These are phyloP conservation scores for Borostomias antarcticus DNA, from an alignment of 2,797 vertebrate species.

Conservation along the genomic window DNA sequence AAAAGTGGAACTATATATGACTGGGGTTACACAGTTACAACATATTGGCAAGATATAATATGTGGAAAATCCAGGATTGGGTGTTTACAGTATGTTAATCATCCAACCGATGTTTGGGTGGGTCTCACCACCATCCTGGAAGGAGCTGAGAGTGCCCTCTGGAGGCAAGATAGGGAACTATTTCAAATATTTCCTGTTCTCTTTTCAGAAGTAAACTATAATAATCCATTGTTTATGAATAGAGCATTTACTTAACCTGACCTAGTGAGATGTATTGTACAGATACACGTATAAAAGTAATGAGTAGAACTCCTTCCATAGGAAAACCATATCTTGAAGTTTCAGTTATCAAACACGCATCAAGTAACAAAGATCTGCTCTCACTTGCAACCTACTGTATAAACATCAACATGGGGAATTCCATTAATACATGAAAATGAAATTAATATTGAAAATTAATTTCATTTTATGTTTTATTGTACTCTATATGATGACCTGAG, in stretches of 20 bases:
- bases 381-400: too few relatives aligned
- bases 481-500: too few relatives aligned
- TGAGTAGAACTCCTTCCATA: too few relatives aligned
- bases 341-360: too few relatives aligned
- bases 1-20: neutral
- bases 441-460: too few relatives aligned
- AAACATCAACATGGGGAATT: too few relatives aligned
- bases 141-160: conserved; percentile 59
- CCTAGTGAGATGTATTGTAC: too few relatives aligned
- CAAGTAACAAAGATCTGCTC: too few relatives aligned
- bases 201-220: neutral
- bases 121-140: conserved; percentile 31
- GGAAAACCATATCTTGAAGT: neutral
- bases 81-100: conserved; percentile 44
- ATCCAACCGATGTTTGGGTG: conserved; percentile 31
- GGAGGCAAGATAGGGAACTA: conserved; percentile 31
- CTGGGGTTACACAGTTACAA: conserved; percentile 25
- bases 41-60: neutral
- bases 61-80: conserved; percentile 35
- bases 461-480: too few relatives aligned
- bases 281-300: too few relatives aligned
- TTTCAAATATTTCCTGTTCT: neutral
- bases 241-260: too few relatives aligned
- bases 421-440: too few relatives aligned
- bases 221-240: neutral